phyloP scores from a whole-genome alignment of 2,888 invertebrate species.

The Dynastes grantii region DNA sequence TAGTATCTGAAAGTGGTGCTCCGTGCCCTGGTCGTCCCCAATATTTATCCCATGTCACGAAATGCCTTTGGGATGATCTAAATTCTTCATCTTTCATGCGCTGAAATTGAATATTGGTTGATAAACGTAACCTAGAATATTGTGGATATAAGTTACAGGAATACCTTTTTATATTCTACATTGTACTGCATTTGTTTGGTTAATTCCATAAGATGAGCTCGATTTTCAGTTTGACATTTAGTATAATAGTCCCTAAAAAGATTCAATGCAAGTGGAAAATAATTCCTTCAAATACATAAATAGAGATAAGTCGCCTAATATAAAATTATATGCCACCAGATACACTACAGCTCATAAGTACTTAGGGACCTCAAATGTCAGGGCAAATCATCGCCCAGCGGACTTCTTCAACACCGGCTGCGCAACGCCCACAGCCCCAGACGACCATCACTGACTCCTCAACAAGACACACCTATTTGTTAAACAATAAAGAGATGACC shows the following conservation, averaged over 20 bases:
- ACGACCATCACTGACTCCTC: too few species aligned
- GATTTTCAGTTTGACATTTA: slow-evolving; percentile 66
- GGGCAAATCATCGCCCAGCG: too few species aligned
- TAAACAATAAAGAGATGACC: too few species aligned
- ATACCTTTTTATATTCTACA: slow-evolving; percentile 69
- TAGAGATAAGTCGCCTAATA: too few species aligned
- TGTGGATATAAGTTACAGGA: neutral
- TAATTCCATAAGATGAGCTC: slow-evolving; percentile 72
- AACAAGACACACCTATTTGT: too few species aligned
- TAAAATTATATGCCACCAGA: too few species aligned
- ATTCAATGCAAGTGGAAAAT: neutral
- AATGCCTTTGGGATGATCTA: slow-evolving; percentile 80
- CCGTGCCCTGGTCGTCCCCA: slow-evolving; percentile 89
- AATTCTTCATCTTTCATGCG: slow-evolving; percentile 76
- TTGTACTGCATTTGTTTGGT: slow-evolving; percentile 73
- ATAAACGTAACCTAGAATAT: neutral
- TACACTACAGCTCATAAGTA: too few species aligned
- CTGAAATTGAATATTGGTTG: slow-evolving; percentile 67
- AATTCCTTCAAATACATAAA: too few species aligned
- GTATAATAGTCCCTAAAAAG: slow-evolving; percentile 56
- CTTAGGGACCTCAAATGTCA: too few species aligned
- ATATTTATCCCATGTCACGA: slow-evolving; percentile 82
- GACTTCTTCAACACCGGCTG: too few species aligned
- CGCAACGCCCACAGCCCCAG: too few species aligned
- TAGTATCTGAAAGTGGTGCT: slow-evolving; percentile 67